Evolutionary conservation across 2,797 vertebrate genomes (phyloP).

Genomic region (Poecilia velifera): DNA sequence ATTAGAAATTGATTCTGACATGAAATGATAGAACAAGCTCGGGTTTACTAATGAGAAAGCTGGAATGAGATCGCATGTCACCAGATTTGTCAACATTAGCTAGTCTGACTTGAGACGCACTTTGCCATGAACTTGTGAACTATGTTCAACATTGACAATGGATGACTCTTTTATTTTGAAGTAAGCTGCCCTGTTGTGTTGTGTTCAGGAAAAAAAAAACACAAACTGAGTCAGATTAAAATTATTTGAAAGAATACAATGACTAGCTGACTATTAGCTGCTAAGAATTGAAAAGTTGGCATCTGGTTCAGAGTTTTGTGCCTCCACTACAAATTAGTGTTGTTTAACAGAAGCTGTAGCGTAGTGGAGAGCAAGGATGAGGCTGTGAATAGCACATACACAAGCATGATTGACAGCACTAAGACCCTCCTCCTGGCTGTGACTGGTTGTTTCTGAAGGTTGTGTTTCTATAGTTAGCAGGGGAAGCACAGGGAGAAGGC

Average conservation of each 20-base stretch:
- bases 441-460: too few species aligned
- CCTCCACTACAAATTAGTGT: too few species aligned
- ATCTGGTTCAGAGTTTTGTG: background rate
- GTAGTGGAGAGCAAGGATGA: too few species aligned
- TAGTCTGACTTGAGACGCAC: background rate
- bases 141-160: background rate
- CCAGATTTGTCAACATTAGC: background rate
- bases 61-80: background rate
- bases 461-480: too few species aligned
- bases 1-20: background rate
- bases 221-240: background rate
- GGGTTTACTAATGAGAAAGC: background rate
- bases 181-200: background rate
- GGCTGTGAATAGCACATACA: too few species aligned
- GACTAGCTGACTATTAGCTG: background rate
- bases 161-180: background rate
- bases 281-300: background rate
- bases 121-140: background rate
- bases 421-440: too few species aligned
- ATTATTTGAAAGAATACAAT: background rate
- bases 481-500: too few species aligned
- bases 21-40: background rate
- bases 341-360: too few species aligned
- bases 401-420: too few species aligned
- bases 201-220: background rate